A percentile compares a stretch with the other conserved stretches of the same genome.
phyloP scores from a whole-genome alignment of 2,797 vertebrate genomes.

The Amazona ochrocephala region DNA sequence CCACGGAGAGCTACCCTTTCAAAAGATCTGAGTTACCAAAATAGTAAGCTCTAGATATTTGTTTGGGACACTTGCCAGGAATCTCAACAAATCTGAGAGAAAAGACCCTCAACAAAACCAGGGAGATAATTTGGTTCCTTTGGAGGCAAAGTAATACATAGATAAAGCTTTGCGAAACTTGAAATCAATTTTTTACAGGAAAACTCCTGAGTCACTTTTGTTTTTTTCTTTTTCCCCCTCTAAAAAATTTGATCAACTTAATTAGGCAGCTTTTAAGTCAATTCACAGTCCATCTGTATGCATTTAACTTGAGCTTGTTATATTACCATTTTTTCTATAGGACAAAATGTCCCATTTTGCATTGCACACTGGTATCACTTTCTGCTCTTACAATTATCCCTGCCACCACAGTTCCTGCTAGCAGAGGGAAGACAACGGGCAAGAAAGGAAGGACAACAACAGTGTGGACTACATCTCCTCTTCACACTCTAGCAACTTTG shows the following conservation, averaged over 20 bases:
- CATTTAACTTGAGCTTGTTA: background rate
- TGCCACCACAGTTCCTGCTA: background rate
- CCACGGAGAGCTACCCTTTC: background rate
- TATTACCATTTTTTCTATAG: background rate
- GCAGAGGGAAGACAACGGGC: background rate
- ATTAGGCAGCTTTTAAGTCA: background rate
- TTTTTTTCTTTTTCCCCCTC: background rate
- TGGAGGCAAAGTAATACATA: background rate
- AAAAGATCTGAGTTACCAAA: background rate
- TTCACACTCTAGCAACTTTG: background rate
- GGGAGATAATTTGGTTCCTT: background rate
- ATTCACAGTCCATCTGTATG: background rate
- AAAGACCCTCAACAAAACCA: accelerated
- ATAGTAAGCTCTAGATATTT: background rate
- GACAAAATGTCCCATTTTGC: background rate
- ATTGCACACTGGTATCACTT: background rate
- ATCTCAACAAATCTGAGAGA: background rate
- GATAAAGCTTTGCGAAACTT: background rate
- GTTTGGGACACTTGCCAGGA: background rate
- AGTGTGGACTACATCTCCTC: background rate
- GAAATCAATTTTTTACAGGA: background rate
- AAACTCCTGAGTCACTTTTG: background rate
- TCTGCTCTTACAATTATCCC: background rate
- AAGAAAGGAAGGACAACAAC: background rate
- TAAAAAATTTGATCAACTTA: background rate